A percentile compares a stretch with the other conserved stretches of the same genome.
phyloP scores from a whole-genome alignment of 2,797 vertebrate species.

The Parauchenoglanis ngamensis region DNA sequence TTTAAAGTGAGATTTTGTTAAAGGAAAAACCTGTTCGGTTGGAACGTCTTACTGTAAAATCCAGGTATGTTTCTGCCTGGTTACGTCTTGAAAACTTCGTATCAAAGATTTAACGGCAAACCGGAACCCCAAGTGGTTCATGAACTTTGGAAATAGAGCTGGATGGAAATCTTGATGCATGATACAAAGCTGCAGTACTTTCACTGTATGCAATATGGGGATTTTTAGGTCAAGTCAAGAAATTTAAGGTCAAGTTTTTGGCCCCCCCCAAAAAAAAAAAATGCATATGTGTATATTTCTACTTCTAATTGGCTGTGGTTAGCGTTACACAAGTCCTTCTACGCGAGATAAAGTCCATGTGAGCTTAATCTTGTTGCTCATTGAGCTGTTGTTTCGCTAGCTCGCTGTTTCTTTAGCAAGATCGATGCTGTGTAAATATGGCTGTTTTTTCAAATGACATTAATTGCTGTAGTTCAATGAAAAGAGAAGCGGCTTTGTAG shows the following conservation, averaged over 20 bases:
- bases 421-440: too few species aligned
- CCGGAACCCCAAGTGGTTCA: neutral
- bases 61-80: neutral
- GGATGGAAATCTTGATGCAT: neutral
- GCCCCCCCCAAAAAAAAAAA: neutral
- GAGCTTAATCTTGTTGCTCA: too few species aligned
- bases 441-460: neutral
- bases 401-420: neutral
- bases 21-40: neutral
- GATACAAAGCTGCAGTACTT: neutral
- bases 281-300: too few species aligned
- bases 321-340: neutral
- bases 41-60: neutral
- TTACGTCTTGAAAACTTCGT: neutral
- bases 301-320: too few species aligned
- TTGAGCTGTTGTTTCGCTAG: neutral
- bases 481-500: too few species aligned
- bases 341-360: too few species aligned
- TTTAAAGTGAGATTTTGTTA: neutral
- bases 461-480: neutral
- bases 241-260: neutral
- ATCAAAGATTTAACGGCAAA: neutral
- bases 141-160: neutral
- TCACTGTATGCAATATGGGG: neutral
- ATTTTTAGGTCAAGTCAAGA: neutral